Conservation (phyloP, 1,140 invertebrate genomes). For the Panagrolaimus sp. region DNA sequence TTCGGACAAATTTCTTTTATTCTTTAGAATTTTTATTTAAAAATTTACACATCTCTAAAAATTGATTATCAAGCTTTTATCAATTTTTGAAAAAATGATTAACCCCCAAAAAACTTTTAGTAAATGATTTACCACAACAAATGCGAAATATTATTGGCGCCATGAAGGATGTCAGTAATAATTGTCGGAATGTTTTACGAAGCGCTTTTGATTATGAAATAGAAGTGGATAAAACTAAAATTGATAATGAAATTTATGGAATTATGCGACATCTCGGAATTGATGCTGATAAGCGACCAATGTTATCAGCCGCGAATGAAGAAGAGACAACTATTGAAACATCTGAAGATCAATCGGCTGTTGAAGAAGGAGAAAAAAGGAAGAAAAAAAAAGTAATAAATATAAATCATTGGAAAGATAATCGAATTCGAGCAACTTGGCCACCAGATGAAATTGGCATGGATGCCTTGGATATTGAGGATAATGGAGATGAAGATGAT, state of each 20-base stretch:
- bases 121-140: constrained; percentile 1
- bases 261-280: constrained; percentile 16
- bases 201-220: neutral
- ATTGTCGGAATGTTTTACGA: constrained; percentile 1
- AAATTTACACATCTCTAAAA: too few relatives aligned
- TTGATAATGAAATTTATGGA: constrained; percentile 12
- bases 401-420: constrained; percentile 7
- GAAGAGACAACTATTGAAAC: neutral
- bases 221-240: neutral
- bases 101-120: neutral
- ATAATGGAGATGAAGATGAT: neutral
- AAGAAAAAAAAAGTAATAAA: too few relatives aligned
- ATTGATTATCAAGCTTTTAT: neutral
- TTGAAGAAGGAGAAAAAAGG: too few relatives aligned
- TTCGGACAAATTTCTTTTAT: too few relatives aligned
- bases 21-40: too few relatives aligned
- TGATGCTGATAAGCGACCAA: neutral
- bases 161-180: neutral
- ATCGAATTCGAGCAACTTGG: neutral
- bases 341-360: neutral
- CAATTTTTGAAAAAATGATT: neutral
- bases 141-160: neutral
- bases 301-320: neutral
- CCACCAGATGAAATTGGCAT: neutral
- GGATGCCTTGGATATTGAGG: neutral